A percentile compares a stretch with the other conserved stretches of the same genome.
These are phyloP conservation scores for Ephialtes manifestator DNA, from an alignment of 2,888 invertebrate genomes.

Conservation along the genomic window DNA sequence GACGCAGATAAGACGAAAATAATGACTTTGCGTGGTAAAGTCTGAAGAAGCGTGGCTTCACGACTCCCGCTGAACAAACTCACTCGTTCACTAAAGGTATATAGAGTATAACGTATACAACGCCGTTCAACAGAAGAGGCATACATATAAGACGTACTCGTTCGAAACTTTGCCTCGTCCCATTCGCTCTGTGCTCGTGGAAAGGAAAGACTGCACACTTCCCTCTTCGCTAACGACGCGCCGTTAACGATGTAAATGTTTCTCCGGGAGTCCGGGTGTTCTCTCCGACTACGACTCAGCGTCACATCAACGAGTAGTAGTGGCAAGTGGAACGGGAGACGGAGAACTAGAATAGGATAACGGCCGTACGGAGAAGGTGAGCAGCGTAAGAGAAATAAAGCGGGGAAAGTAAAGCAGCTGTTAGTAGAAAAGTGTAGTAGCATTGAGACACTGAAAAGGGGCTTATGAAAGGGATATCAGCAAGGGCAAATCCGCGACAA, in stretches of 20 bases:
- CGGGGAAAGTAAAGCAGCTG: constrained; percentile 37
- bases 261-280: constrained; percentile 57
- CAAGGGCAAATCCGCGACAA: background rate
- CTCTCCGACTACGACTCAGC: constrained; percentile 51
- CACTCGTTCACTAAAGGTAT: constrained; percentile 3
- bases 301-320: constrained; percentile 53
- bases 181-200: constrained; percentile 50
- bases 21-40: constrained; percentile 46
- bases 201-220: constrained; percentile 64
- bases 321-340: constrained; percentile 33
- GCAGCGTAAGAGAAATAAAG: constrained; percentile 31
- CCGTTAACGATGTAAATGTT: constrained; percentile 69
- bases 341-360: constrained; percentile 18
- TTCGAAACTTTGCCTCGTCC: constrained; percentile 59
- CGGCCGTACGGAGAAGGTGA: constrained; percentile 3
- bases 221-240: constrained; percentile 65
- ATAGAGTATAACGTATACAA: constrained; percentile 14
- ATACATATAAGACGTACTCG: constrained; percentile 38
- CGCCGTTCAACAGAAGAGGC: constrained; percentile 21
- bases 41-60: constrained; percentile 40
- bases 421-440: background rate
- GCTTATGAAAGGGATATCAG: background rate
- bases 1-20: constrained; percentile 54
- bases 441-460: background rate
- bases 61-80: constrained; percentile 45